Conservation (phyloP, 1,140 invertebrate species). For the Drosophila guanche region DNA sequence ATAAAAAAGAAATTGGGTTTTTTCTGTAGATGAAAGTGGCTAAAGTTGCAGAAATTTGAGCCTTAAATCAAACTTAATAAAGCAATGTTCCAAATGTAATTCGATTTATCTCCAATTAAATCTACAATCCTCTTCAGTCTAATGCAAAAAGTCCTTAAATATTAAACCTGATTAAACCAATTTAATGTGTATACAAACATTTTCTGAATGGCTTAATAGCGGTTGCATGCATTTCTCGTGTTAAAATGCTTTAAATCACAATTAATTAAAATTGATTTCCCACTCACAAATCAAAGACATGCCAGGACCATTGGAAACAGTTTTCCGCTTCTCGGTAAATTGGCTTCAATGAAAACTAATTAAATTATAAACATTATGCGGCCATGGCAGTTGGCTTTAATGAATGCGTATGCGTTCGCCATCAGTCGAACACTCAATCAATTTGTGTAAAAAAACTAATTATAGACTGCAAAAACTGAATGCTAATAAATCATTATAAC, state of each 20-base stretch:
- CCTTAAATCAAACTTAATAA: no score
- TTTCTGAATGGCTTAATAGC: constrained; percentile 15
- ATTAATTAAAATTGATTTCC: constrained; percentile 30
- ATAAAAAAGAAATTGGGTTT: no score
- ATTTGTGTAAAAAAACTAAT: constrained; percentile 66
- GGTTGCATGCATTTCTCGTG: neutral
- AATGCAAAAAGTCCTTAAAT: neutral
- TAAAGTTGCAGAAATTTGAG: no score
- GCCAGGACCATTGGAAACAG: neutral
- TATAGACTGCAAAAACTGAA: constrained; percentile 62
- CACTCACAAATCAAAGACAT: constrained; percentile 21
- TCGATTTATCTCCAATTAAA: no score
- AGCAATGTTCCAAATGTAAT: no score
- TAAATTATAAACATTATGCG: constrained; percentile 58
- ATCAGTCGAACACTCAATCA: constrained; percentile 62
- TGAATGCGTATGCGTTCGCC: constrained; percentile 48
- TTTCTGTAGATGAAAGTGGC: no score
- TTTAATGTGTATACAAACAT: constrained; percentile 25
- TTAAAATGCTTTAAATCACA: constrained; percentile 21
- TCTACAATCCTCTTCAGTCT: no score
- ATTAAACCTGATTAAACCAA: neutral
- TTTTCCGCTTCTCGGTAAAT: constrained; percentile 32
- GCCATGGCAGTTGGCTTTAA: constrained; percentile 26
- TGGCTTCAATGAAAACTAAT: constrained; percentile 52
- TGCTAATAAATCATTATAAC: constrained; percentile 66